These are phyloP conservation scores for Drosophila rellima DNA, from an alignment of 2,888 invertebrate species.

Conservation along the genomic window DNA sequence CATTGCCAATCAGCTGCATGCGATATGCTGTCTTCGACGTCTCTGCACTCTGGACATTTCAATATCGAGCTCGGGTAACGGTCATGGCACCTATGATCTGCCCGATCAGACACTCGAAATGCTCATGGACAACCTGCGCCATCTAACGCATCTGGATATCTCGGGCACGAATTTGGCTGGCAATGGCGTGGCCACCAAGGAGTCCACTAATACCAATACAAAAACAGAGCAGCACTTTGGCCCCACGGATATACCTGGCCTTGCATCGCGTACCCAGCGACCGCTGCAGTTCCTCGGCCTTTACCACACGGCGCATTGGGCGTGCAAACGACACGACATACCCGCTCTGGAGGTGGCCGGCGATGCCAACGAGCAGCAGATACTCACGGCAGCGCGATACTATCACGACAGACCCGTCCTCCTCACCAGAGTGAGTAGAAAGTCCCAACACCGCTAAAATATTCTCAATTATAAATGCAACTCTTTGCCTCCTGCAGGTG, in stretches of 20 bases:
- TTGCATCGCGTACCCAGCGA: conserved; percentile 90
- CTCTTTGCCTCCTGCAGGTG: conserved; percentile 87
- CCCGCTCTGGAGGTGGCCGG: conserved; percentile 96
- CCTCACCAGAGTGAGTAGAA: conserved; percentile 86
- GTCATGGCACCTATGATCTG: conserved; percentile 90
- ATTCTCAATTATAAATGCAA: neutral
- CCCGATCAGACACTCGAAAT: conserved; percentile 90
- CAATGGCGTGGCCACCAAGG: conserved; percentile 89
- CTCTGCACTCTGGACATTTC: conserved; percentile 94
- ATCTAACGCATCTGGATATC: conserved; percentile 94
- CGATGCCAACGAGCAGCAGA: conserved; percentile 95
- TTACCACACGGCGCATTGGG: conserved; percentile 95
- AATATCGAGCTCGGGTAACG: conserved; percentile 88
- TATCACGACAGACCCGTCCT: conserved; percentile 95
- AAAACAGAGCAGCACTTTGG: conserved; percentile 66
- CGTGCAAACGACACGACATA: conserved; percentile 95
- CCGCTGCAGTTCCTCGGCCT: conserved; percentile 96
- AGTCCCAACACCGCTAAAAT: neutral
- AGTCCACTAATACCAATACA: conserved; percentile 78
- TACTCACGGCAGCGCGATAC: conserved; percentile 92
- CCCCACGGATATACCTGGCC: conserved; percentile 93
- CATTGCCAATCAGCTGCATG: conserved; percentile 87
- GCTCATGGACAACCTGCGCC: conserved; percentile 91
- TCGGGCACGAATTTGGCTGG: conserved; percentile 98
- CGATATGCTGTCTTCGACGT: conserved; percentile 87